Conservation (phyloP, 2,888 invertebrate species). For the Timema cristinae region DNA sequence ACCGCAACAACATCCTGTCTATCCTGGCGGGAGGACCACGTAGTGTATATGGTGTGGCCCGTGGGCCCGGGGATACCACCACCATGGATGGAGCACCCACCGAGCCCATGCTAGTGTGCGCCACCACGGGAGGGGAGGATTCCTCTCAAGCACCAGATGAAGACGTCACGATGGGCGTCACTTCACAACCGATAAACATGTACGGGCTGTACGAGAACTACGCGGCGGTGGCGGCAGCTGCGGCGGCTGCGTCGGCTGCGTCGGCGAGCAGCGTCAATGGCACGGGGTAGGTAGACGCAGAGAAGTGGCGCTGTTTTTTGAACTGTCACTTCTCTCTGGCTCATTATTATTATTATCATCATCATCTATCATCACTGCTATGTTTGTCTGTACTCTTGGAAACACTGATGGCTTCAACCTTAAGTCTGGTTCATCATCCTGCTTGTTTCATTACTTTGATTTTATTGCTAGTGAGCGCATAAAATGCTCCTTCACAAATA, state of each 20-base stretch:
- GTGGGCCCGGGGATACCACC: not conserved
- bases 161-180: not conserved
- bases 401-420: too few relatives aligned
- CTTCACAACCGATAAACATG: not conserved
- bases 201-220: constrained; percentile 27
- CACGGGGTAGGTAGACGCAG: not conserved
- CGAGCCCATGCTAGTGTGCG: constrained; percentile 18
- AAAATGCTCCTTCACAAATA: too few relatives aligned
- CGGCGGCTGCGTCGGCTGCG: constrained; percentile 18
- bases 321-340: too few relatives aligned
- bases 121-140: constrained; percentile 20
- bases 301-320: too few relatives aligned
- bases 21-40: constrained; percentile 26
- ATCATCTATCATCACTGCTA: too few relatives aligned
- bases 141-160: not conserved
- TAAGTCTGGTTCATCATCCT: too few relatives aligned
- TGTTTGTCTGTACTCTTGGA: too few relatives aligned
- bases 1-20: constrained; percentile 26
- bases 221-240: constrained; percentile 23
- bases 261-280: not conserved
- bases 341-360: too few relatives aligned
- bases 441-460: too few relatives aligned
- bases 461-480: too few relatives aligned
- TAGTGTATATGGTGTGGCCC: constrained; percentile 8
- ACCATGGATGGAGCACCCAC: constrained; percentile 14